These are phyloP conservation scores for Hydrocynus forskahlii DNA, from an alignment of 2,797 vertebrate species.

Conservation along the genomic window DNA sequence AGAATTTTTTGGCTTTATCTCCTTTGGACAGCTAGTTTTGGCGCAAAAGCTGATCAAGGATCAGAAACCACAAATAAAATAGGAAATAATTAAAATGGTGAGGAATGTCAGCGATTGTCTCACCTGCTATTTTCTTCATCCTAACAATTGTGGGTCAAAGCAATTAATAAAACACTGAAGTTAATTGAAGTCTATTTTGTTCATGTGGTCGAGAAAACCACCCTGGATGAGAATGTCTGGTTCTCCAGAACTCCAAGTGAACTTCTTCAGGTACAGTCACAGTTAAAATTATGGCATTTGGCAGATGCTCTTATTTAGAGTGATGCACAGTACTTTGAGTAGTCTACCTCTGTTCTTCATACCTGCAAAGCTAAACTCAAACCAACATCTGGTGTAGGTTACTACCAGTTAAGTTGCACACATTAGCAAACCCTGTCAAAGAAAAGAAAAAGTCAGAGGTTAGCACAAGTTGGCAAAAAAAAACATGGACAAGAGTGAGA, in stretches of 20 bases:
- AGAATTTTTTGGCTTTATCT: conserved; percentile 14
- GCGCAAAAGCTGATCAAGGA: background rate
- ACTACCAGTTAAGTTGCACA: no score
- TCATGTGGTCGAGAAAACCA: background rate
- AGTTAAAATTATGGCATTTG: no score
- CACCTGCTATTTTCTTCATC: background rate
- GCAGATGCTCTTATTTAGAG: no score
- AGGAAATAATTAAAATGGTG: background rate
- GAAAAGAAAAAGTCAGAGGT: no score
- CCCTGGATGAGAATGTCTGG: background rate
- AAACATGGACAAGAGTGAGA: no score
- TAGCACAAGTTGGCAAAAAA: no score
- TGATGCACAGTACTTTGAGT: no score
- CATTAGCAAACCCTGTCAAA: no score
- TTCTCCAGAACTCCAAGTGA: background rate
- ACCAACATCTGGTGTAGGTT: no score
- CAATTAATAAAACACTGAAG: background rate
- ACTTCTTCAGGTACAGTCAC: background rate
- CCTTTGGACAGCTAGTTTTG: background rate
- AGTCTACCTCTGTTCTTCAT: no score
- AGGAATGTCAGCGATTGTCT: background rate
- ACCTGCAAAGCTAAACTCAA: no score
- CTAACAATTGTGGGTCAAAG: background rate
- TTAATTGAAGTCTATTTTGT: background rate
- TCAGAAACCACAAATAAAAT: background rate